phyloP scores from a whole-genome alignment of 2,113 vertebrate species.

The Parus major region DNA sequence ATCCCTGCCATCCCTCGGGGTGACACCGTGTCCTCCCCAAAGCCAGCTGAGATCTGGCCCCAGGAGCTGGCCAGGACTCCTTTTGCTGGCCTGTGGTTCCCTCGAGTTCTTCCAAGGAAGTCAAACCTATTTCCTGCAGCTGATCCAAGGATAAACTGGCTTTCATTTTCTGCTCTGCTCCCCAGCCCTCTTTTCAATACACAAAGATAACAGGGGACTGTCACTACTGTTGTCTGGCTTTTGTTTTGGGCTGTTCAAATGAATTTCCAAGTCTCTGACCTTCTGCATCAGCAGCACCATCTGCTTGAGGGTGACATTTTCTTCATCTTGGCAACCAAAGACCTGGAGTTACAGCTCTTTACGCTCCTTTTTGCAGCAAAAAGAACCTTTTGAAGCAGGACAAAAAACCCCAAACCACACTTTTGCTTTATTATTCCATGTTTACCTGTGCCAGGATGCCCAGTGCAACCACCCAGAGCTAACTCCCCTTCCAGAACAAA shows the following conservation, averaged over 20 bases:
- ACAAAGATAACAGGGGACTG: neutral
- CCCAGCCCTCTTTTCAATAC: neutral
- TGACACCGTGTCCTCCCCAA: neutral
- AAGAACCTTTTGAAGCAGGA: neutral
- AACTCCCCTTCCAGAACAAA: neutral
- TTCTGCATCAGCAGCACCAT: conserved; percentile 41
- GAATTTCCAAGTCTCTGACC: conserved; percentile 19
- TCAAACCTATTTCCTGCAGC: neutral
- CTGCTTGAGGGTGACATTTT: conserved; percentile 51
- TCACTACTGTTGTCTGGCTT: neutral
- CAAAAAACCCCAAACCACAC: neutral
- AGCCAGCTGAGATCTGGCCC: neutral
- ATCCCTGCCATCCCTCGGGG: neutral
- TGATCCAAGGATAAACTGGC: neutral
- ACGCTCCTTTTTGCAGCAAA: neutral
- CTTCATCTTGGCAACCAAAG: conserved; percentile 29
- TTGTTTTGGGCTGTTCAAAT: neutral
- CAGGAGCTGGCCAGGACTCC: neutral
- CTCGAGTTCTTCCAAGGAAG: neutral
- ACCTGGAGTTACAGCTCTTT: neutral
- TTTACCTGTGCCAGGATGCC: neutral
- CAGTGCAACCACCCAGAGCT: neutral
- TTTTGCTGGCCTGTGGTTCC: neutral
- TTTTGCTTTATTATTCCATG: neutral
- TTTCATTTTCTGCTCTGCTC: neutral